Base-by-base conservation (phyloP, 2,113 vertebrate genomes). In the Cavia porcellus region DNA sequence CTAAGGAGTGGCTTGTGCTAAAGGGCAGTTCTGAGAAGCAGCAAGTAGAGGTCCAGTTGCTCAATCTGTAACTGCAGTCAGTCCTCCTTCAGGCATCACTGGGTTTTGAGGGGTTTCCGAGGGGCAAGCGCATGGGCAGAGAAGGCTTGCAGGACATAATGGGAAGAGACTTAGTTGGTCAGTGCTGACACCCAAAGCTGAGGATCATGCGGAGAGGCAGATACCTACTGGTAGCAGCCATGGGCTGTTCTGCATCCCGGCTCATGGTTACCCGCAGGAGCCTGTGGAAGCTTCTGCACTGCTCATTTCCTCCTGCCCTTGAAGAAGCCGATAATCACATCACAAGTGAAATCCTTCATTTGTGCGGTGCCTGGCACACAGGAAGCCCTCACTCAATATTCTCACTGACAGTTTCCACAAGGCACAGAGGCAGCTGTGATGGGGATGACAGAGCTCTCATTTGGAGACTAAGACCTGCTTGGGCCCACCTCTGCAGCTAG, bases 101-200 rank as follows among this genome's bases (percentile, higher is more conserved):
- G 3, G 1, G 20, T 30, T 82, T 38, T 0, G 0, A 0, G 7
- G 30, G 25, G 0, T 47, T 61, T 86, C 52, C 4, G 17, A 35
- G 61, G 30, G 30, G 47, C 74, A 1, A 0, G 7, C 0, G 1
- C 7, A 0, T 32, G n/a, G 8, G 47, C 1, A 7, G 35, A 45
- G 9, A 24, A 32, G 15, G 42, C 20, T 52, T 30, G 11, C 10
- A 15, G n/a, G 68, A 74, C 6, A 1, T 15, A 30, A 12, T 22
- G 35, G 12, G 28, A 11, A 1, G 66, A 22, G 20, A 50, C 61
- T 3, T 9, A 19, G 5, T 5, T 24, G n/a, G 22, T 45, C 2
- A 12, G 22, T 70, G n/a, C 47, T 20, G 20, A 14, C 10, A 42
- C 30, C 17, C 8, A 0, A 8, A 59, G 42, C 42, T 50, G 22